Percentiles rank a stretch among this genome's conserved stretches.
Evolutionary conservation across 1,140 invertebrate genomes (phyloP).

Genomic region (Grapholita molesta): DNA sequence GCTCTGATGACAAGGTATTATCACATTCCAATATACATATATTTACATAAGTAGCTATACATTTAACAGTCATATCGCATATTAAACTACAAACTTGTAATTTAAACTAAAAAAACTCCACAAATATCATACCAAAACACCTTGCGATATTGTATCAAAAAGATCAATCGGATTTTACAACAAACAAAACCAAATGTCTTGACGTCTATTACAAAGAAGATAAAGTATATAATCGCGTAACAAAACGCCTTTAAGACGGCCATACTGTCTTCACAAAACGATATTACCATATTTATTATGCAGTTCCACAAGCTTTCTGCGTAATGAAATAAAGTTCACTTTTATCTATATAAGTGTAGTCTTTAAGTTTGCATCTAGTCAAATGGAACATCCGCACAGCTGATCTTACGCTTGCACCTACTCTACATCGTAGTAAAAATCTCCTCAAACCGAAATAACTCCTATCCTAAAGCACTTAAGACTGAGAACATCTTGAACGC

Average conservation of each 20-base stretch:
- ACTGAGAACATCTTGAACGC: slow-evolving; percentile 18
- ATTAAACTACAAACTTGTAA: too few species aligned
- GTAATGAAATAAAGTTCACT: slow-evolving; percentile 22
- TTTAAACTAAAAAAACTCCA: background rate
- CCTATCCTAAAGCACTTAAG: slow-evolving; percentile 5
- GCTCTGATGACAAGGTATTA: background rate
- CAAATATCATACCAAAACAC: background rate
- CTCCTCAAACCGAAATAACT: slow-evolving; percentile 13
- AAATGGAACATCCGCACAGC: slow-evolving; percentile 37
- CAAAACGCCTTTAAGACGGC: slow-evolving; percentile 17
- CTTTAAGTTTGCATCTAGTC: background rate
- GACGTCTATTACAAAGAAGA: slow-evolving; percentile 17
- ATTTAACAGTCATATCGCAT: too few species aligned
- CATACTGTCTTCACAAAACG: background rate
- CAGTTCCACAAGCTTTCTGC: background rate
- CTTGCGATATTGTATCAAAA: background rate
- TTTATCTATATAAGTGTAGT: slow-evolving; percentile 24
- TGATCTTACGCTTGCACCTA: slow-evolving; percentile 52
- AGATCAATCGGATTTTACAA: background rate
- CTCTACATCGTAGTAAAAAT: slow-evolving; percentile 34
- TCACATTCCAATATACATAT: background rate
- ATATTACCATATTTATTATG: background rate
- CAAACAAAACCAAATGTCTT: background rate
- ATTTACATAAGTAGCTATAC: slow-evolving; percentile 18
- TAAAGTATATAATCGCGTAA: slow-evolving; percentile 23